phyloP scores from a whole-genome alignment of 2,113 vertebrate genomes.

The Corythoichthys haematopterus region DNA sequence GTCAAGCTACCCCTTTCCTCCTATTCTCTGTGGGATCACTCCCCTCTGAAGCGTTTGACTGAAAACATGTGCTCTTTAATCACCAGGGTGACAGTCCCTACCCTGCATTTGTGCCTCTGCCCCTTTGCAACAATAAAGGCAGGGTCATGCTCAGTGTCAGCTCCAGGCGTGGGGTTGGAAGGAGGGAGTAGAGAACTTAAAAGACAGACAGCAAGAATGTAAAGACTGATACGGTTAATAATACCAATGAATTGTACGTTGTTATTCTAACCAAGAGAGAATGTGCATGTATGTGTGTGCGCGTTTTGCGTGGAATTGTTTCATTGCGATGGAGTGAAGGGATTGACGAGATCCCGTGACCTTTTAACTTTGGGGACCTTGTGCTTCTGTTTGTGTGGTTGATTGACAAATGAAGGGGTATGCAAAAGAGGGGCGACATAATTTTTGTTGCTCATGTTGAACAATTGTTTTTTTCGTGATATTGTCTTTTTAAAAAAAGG shows the following conservation, averaged over 20 bases:
- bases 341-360: constrained; percentile 62
- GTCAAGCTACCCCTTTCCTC: constrained; percentile 7
- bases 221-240: not conserved
- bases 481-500: not conserved
- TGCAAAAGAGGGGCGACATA: constrained; percentile 35
- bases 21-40: constrained; percentile 36
- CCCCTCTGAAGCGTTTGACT: constrained; percentile 62
- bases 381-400: constrained; percentile 72
- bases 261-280: not conserved
- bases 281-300: constrained; percentile 20
- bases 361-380: constrained; percentile 56
- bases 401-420: constrained; percentile 69
- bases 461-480: no score
- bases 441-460: no score
- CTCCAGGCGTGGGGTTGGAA: constrained; percentile 54
- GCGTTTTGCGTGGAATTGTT: constrained; percentile 5
- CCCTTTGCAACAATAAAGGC: constrained; percentile 66
- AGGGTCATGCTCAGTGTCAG: constrained; percentile 69
- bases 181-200: constrained; percentile 25
- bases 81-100: constrained; percentile 65
- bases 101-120: constrained; percentile 59
- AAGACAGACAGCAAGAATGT: constrained; percentile 16
- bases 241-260: not conserved
- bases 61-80: constrained; percentile 71
- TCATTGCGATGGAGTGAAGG: constrained; percentile 15